Conservation (phyloP, 2,888 invertebrate genomes). For the Mechanitis mazaeus region DNA sequence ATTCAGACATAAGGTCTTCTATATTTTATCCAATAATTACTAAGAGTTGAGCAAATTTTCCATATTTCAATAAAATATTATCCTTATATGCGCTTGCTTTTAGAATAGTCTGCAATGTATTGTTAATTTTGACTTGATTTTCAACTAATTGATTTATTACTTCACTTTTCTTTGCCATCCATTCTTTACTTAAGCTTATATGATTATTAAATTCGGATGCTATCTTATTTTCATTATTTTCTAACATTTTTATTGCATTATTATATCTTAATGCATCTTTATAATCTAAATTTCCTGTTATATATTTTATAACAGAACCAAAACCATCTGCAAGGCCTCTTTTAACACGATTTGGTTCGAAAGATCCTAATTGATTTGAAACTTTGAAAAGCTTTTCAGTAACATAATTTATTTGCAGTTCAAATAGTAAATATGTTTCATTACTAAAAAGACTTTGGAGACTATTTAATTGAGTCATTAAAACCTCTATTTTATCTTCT, state of each 20-base stretch:
- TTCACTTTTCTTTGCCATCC: neutral
- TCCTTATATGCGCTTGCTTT: neutral
- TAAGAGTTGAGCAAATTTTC: constrained; percentile 6
- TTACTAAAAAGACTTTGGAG: neutral
- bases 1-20: constrained; percentile 21
- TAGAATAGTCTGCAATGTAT: neutral
- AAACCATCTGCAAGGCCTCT: no score
- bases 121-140: neutral
- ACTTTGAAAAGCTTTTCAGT: neutral
- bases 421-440: no score
- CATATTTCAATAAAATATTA: neutral
- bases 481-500: neutral
- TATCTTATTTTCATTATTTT: no score
- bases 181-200: neutral
- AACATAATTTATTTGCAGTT: no score
- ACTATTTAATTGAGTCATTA: constrained; percentile 3
- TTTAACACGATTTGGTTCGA: no score
- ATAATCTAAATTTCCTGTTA: no score
- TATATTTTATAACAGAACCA: no score
- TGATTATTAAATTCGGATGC: no score
- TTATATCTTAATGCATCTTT: no score
- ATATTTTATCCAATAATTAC: constrained; percentile 24
- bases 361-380: neutral
- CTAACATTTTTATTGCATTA: no score
- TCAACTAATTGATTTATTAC: neutral